Evolutionary conservation across 2,888 invertebrate genomes (phyloP).

Genomic region (Ptilodon capucinus): DNA sequence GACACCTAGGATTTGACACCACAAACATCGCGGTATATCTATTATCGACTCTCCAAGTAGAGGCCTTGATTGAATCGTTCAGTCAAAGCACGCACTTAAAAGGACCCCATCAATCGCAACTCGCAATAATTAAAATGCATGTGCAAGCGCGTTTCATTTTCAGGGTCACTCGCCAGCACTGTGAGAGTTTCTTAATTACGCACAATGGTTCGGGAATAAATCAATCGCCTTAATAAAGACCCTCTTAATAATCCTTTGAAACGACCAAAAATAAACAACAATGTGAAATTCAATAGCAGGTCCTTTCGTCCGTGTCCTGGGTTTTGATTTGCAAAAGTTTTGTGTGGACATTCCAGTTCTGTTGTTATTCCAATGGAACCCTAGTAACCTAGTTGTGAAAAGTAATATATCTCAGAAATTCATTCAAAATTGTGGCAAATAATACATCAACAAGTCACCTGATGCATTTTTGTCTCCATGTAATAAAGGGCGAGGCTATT

Average conservation of each 20-base stretch:
- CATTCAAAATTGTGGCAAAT: too few relatives aligned
- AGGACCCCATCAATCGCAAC: not conserved
- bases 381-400: too few relatives aligned
- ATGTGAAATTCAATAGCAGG: slow-evolving; percentile 65
- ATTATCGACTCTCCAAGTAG: too few relatives aligned
- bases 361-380: too few relatives aligned
- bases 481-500: too few relatives aligned
- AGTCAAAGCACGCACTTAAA: too few relatives aligned
- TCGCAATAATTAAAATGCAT: slow-evolving; percentile 25
- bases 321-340: slow-evolving; percentile 36
- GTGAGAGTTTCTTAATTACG: slow-evolving; percentile 48
- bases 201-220: slow-evolving; percentile 31
- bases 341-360: slow-evolving; percentile 39
- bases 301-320: slow-evolving; percentile 51
- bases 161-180: slow-evolving; percentile 27
- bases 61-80: too few relatives aligned
- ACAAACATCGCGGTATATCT: too few relatives aligned
- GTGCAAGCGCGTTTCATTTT: slow-evolving; percentile 28
- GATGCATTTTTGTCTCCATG: too few relatives aligned
- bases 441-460: too few relatives aligned
- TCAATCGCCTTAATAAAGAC: slow-evolving; percentile 43
- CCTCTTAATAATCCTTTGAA: slow-evolving; percentile 48
- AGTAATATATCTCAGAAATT: too few relatives aligned
- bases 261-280: slow-evolving; percentile 62
- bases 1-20: too few relatives aligned